Base-by-base conservation (phyloP, 2,797 vertebrate genomes). In the Cottoperca gobio region DNA sequence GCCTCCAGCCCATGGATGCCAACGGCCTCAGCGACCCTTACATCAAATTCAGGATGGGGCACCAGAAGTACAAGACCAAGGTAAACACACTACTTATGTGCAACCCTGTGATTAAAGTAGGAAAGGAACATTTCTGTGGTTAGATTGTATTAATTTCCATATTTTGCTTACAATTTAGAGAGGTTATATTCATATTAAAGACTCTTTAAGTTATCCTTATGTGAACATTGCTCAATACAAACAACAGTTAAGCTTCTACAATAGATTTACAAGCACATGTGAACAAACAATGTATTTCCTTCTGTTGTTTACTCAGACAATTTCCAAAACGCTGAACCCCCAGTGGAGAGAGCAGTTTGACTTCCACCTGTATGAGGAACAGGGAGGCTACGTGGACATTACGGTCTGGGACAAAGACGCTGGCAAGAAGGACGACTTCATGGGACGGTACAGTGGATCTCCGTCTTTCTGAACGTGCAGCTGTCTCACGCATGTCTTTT, bases 1-100 rank as follows among this genome's bases (percentile, higher is more conserved):
- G 93, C 52, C 96, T 99, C 35, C 97, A 97, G 87, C 96, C 97
- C 0, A 99, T 99, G 97, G 98, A 99, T 77, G 67, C 94, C 82
- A 99, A 98, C 9, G 97, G 97, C 40, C 75, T 97, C 58, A 99
- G 97, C 48, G 98, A 99, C 84, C 98, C 98, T 6, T 99, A 99
- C 0, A 97, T 97, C 83, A 99, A 99, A 92, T 99, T 99, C 85
- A 94, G 96, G 13, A 86, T 99, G 89, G 97, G 97, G 0, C 96
- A 99, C 88, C 97, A 99, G 89, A 99, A 99, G 63, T 99, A 98
- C 91, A 99, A 97, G 90, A 99, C 97, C 95, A 99, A 99, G 97
- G 98, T 98, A 92, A 76, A 62, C 40, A 78, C 48, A 16, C 37
- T 33, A 3, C 45, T 21, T 28, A 39, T 31, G 11, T 23, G 21